Evolutionary conservation across 2,113 vertebrate species (phyloP).

Genomic region (Megaceryle torquata): DNA sequence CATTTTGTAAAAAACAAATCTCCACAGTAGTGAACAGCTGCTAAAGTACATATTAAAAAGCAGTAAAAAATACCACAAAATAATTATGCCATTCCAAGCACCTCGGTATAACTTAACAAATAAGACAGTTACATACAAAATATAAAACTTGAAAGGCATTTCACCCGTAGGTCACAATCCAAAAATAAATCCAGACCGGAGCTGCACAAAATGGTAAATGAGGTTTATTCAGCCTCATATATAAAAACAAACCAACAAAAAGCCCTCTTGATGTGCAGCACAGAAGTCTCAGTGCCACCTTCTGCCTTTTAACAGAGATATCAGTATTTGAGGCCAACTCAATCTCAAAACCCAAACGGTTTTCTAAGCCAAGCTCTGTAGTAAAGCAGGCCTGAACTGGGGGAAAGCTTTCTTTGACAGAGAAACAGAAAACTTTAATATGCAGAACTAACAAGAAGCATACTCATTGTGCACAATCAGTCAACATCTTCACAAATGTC

Average conservation of each 20-base stretch:
- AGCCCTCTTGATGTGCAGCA: not conserved
- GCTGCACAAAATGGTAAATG: not conserved
- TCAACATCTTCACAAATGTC: not conserved
- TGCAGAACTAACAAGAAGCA: not conserved
- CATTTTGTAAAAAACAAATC: not conserved
- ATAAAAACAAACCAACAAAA: not conserved
- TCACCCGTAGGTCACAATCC: not conserved
- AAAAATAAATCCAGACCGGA: not conserved
- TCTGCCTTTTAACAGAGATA: not conserved
- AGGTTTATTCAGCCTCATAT: not conserved
- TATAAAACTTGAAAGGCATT: not conserved
- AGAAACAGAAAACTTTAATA: not conserved
- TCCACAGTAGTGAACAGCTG: not conserved
- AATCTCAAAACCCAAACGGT: not conserved
- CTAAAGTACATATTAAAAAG: not conserved
- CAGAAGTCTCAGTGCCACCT: rapidly evolving
- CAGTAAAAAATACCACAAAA: not conserved
- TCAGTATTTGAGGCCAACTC: not conserved
- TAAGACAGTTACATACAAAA: not conserved
- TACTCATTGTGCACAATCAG: not conserved
- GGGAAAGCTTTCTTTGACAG: not conserved
- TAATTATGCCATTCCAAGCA: not conserved
- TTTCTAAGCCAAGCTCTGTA: not conserved
- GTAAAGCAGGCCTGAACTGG: not conserved
- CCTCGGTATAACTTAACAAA: not conserved